Evolutionary conservation across 1,140 invertebrate genomes (phyloP).

Genomic region (Drosophila serrata): DNA sequence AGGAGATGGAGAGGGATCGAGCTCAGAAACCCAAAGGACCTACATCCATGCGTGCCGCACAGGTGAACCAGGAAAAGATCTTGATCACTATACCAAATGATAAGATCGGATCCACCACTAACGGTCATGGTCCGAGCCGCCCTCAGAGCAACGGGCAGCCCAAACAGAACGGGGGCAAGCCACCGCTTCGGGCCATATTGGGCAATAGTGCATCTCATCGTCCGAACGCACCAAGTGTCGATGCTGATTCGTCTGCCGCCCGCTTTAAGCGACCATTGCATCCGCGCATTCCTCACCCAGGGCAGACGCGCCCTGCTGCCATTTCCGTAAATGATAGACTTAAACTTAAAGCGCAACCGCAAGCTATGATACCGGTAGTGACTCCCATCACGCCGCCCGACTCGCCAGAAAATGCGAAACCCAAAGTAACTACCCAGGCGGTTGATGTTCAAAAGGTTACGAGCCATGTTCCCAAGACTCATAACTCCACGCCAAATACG

Average conservation of each 20-base stretch:
- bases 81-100: constrained; percentile 15
- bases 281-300: constrained; percentile 19
- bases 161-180: constrained; percentile 35
- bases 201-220: constrained; percentile 60
- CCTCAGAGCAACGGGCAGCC: constrained; percentile 24
- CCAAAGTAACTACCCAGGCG: neutral
- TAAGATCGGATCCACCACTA: constrained; percentile 2
- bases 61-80: constrained; percentile 18
- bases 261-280: constrained; percentile 23
- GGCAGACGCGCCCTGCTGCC: constrained; percentile 19
- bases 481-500: neutral
- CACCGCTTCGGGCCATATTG: constrained; percentile 58
- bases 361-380: neutral
- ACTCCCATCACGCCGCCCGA: constrained; percentile 55
- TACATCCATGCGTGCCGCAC: neutral
- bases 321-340: constrained; percentile 66
- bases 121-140: constrained; percentile 16
- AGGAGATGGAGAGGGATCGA: neutral
- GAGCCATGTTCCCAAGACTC: neutral
- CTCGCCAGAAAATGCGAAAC: constrained; percentile 39
- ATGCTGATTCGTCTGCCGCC: neutral
- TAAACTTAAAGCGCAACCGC: constrained; percentile 27
- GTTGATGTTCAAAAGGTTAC: neutral
- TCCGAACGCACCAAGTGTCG: neutral
- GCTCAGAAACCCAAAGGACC: neutral